Conservation (phyloP, 2,888 invertebrate genomes). For the Strigamia transsilvanica region DNA sequence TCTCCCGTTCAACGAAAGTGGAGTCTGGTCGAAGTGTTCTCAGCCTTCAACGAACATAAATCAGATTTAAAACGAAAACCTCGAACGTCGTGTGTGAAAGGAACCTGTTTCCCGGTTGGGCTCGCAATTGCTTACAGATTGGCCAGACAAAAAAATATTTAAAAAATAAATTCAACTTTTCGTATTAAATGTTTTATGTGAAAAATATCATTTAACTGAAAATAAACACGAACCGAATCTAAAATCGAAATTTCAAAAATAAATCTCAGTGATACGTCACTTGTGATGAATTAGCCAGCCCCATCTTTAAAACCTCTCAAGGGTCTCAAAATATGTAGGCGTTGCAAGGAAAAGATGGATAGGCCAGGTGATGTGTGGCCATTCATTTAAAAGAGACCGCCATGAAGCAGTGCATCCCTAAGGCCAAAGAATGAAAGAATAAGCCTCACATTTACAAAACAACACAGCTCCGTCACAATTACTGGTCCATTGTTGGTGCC, state of each 20-base stretch:
- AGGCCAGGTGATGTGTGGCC: constrained; percentile 16
- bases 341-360: constrained; percentile 18
- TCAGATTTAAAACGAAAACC: constrained; percentile 30
- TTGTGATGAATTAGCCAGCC: background rate
- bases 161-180: background rate
- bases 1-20: constrained; percentile 21
- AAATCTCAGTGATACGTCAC: background rate
- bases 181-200: background rate
- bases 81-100: constrained; percentile 18
- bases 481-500: background rate
- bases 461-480: constrained; percentile 1
- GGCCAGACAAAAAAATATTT: background rate
- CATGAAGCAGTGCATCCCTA: background rate
- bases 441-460: background rate
- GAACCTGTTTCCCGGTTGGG: background rate
- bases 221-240: too few relatives aligned
- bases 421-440: background rate
- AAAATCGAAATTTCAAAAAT: background rate
- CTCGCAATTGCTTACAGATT: constrained; percentile 15
- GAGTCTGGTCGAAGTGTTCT: constrained; percentile 21
- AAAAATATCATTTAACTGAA: background rate
- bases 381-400: constrained; percentile 13
- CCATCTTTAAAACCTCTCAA: background rate
- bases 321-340: constrained; percentile 4
- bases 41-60: constrained; percentile 30